Evolutionary conservation across 2,113 vertebrate genomes (phyloP).

Genomic region (Antigone vipio): DNA sequence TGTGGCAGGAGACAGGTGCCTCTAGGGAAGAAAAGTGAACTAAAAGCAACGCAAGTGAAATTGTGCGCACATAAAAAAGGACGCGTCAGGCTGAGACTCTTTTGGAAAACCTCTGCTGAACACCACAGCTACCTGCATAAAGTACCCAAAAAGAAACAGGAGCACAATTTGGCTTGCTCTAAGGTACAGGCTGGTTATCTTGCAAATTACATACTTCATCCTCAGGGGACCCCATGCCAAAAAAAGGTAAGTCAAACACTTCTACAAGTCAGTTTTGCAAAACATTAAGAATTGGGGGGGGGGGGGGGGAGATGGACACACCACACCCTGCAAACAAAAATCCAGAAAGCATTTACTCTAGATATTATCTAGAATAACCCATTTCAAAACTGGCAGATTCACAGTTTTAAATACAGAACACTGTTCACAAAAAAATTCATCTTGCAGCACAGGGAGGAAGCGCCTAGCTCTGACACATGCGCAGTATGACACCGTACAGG

Average conservation of each 20-base stretch:
- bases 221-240: not conserved
- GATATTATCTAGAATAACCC: not conserved
- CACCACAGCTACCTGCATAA: not conserved
- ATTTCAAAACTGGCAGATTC: not conserved
- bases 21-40: conserved; percentile 46
- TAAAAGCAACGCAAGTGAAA: conserved; percentile 54
- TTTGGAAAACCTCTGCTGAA: conserved; percentile 37
- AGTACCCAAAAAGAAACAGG: not conserved
- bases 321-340: not conserved
- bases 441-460: not conserved
- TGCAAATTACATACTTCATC: not conserved
- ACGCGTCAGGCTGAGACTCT: conserved; percentile 22
- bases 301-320: too few species aligned
- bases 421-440: not conserved
- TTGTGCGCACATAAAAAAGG: not conserved
- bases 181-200: not conserved
- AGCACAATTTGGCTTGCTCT: not conserved
- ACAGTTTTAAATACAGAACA: not conserved
- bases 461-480: conserved; percentile 66
- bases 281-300: not conserved
- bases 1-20: conserved; percentile 72
- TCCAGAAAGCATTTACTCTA: not conserved
- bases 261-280: not conserved
- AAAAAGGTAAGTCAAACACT: not conserved
- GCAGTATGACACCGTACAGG: conserved; percentile 65